These are phyloP conservation scores for Ailurus styani DNA, from an alignment of 2,113 vertebrate genomes.

Conservation along the genomic window DNA sequence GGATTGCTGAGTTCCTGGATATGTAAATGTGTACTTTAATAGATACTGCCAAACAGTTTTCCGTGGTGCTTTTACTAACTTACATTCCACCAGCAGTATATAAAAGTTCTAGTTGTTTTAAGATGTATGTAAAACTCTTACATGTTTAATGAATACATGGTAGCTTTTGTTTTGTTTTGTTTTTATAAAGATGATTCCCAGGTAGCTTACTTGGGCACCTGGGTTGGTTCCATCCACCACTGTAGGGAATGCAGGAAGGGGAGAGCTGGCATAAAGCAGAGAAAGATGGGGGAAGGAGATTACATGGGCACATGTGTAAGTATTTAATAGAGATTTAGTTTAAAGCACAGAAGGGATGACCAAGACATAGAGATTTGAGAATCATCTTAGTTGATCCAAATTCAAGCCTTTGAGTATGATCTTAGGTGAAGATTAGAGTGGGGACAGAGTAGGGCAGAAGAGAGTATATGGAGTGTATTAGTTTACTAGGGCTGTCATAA, in stretches of 20 bases:
- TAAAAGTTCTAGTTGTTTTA: background rate
- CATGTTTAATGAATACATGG: background rate
- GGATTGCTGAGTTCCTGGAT: background rate
- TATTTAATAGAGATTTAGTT: background rate
- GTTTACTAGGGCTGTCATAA: too few relatives aligned
- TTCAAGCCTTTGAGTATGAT: background rate
- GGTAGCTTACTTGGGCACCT: background rate
- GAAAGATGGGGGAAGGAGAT: background rate
- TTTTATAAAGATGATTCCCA: background rate
- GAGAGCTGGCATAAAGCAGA: background rate
- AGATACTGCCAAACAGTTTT: background rate
- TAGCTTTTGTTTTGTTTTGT: background rate
- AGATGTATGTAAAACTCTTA: background rate
- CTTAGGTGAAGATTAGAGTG: background rate
- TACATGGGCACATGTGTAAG: background rate
- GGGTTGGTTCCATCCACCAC: background rate
- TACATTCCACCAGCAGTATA: background rate
- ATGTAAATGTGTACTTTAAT: background rate
- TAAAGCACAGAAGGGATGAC: background rate
- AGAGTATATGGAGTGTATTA: background rate
- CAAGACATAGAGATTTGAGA: background rate
- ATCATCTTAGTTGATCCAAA: background rate
- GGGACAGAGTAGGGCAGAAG: background rate
- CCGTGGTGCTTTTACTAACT: background rate
- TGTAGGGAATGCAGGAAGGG: background rate